Percentiles rank a stretch among this genome's conserved stretches.
Evolutionary conservation across 2,888 invertebrate genomes (phyloP).

Genomic region (Julus scanicus): DNA sequence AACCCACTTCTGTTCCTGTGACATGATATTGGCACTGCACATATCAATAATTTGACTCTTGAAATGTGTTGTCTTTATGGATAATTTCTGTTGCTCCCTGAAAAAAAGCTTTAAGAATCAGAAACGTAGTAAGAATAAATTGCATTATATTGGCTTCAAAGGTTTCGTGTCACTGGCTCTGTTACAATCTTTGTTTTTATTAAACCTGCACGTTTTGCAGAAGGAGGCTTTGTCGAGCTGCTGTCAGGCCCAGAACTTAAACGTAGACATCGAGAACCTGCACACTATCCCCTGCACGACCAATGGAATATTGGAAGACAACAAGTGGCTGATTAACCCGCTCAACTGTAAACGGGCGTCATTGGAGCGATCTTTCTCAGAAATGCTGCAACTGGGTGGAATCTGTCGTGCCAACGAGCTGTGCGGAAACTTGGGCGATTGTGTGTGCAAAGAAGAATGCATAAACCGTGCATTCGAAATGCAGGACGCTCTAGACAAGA

Average conservation of each 20-base stretch:
- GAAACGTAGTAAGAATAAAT: too few relatives aligned
- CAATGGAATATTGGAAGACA: neutral
- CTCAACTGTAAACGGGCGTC: neutral
- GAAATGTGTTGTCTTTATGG: too few relatives aligned
- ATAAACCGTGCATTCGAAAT: neutral
- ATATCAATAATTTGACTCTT: too few relatives aligned
- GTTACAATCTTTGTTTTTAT: too few relatives aligned
- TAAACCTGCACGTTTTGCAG: neutral
- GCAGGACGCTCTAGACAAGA: neutral
- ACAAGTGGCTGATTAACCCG: neutral
- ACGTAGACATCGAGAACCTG: neutral
- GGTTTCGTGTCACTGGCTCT: too few relatives aligned
- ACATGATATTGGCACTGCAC: too few relatives aligned
- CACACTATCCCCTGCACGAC: neutral
- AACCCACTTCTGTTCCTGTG: too few relatives aligned
- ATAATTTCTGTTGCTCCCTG: too few relatives aligned
- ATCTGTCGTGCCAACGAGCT: constrained; percentile 35
- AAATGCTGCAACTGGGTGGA: neutral
- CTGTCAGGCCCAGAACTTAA: neutral
- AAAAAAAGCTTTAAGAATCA: too few relatives aligned
- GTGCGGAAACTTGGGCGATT: neutral
- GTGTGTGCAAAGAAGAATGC: constrained; percentile 21
- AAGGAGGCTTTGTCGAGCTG: neutral
- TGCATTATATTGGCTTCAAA: too few relatives aligned
- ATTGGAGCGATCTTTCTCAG: neutral